Evolutionary conservation across 2,797 vertebrate species (phyloP).

Genomic region (Chrysolophus pictus): DNA sequence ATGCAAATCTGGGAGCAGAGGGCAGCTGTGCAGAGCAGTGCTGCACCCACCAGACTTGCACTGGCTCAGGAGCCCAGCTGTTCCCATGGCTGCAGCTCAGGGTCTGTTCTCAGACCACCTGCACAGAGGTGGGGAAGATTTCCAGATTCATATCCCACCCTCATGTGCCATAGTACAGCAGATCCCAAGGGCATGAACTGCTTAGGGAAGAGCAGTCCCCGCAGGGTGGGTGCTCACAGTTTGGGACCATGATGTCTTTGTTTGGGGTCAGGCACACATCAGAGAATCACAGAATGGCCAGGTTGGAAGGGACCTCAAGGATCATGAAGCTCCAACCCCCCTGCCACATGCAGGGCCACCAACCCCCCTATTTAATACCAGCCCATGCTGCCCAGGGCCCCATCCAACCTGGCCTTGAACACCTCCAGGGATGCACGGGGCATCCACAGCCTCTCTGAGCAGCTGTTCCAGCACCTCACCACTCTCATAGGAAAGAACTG

Average conservation of each 20-base stretch:
- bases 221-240: accelerated
- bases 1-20: background rate
- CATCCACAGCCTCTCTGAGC: too few species aligned
- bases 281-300: too few species aligned
- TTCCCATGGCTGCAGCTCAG: background rate
- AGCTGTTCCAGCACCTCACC: too few species aligned
- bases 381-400: too few species aligned
- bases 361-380: too few species aligned
- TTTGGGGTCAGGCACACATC: background rate
- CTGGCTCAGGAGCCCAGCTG: background rate
- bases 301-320: too few species aligned
- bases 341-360: too few species aligned
- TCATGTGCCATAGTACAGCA: accelerated
- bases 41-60: background rate
- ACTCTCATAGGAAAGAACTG: background rate
- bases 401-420: too few species aligned
- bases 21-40: background rate
- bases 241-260: accelerated
- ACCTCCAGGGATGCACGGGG: too few species aligned
- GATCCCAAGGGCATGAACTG: background rate
- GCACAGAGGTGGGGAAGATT: background rate
- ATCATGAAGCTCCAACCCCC: too few species aligned
- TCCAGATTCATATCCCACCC: background rate
- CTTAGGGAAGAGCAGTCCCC: too few species aligned
- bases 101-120: background rate